phyloP scores from a whole-genome alignment of 37 sponge, comb jelly and placozoan species.

The Halichondria panicea region DNA sequence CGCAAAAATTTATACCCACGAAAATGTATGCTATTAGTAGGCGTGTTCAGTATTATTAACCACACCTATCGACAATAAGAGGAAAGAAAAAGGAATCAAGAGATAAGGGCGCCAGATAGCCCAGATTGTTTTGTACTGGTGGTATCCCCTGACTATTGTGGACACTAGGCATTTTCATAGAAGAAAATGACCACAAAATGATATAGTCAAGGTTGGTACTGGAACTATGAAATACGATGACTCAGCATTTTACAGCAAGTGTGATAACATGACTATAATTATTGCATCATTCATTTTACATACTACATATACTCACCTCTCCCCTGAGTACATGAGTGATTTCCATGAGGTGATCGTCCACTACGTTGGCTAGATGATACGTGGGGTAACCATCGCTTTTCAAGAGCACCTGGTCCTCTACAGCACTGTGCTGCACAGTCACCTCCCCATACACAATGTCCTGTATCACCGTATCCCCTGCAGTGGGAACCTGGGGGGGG shows the following conservation, averaged over 20 bases:
- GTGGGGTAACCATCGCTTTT: constrained; percentile 85
- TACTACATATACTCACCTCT: constrained; percentile 78
- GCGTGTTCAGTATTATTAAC: too few species aligned
- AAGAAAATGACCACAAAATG: constrained; percentile 81
- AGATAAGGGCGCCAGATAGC: too few species aligned
- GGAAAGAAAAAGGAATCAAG: too few species aligned
- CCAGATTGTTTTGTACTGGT: too few species aligned
- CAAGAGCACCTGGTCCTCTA: constrained; percentile 77
- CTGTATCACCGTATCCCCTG: constrained; percentile 13
- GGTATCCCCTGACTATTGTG: too few species aligned
- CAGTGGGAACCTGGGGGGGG: constrained; percentile 29
- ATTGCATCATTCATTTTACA: too few species aligned
- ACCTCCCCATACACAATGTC: constrained; percentile 67
- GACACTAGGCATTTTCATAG: constrained; percentile 58
- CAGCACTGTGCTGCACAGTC: background rate
- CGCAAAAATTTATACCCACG: too few species aligned
- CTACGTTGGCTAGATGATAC: constrained; percentile 91
- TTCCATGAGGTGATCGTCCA: constrained; percentile 92
- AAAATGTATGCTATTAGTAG: too few species aligned
- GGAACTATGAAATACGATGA: too few species aligned
- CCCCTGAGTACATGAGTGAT: constrained; percentile 88
- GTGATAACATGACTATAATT: too few species aligned
- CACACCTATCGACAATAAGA: too few species aligned
- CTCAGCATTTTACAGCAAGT: too few species aligned
- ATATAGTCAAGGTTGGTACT: constrained; percentile 59